Evolutionary conservation across 2,888 invertebrate species (phyloP).

Genomic region (Dermolepida albohirtum): DNA sequence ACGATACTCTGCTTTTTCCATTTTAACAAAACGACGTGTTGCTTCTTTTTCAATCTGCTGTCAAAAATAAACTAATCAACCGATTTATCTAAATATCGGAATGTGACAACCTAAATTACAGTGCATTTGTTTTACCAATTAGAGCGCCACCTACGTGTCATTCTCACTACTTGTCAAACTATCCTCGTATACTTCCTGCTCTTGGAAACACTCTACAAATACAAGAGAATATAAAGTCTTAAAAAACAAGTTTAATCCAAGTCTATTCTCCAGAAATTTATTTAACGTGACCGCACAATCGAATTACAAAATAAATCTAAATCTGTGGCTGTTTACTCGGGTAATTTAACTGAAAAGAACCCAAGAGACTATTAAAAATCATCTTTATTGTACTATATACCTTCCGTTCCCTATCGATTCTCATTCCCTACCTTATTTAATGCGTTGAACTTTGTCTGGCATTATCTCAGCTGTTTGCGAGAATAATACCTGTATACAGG

Average conservation of each 20-base stretch:
- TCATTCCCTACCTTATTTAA: conserved; percentile 24
- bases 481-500: conserved; percentile 10
- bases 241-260: conserved; percentile 16
- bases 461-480: conserved; percentile 19
- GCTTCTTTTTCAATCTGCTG: no score
- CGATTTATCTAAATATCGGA: no score
- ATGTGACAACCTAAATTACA: no score
- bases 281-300: conserved; percentile 2
- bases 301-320: conserved; percentile 31
- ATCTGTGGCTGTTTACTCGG: conserved; percentile 31
- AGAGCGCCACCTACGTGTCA: no score
- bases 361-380: conserved; percentile 41
- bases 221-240: background rate
- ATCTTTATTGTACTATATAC: conserved; percentile 42
- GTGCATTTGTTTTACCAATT: no score
- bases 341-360: conserved; percentile 38
- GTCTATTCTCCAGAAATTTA: conserved; percentile 21
- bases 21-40: no score
- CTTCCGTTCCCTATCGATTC: conserved; percentile 29
- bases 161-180: no score
- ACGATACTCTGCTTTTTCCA: no score
- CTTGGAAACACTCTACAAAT: no score
- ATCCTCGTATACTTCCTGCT: no score
- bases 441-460: conserved; percentile 9
- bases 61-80: no score